phyloP scores from a whole-genome alignment of 1,140 invertebrate genomes.

The Aphidius ervi region DNA sequence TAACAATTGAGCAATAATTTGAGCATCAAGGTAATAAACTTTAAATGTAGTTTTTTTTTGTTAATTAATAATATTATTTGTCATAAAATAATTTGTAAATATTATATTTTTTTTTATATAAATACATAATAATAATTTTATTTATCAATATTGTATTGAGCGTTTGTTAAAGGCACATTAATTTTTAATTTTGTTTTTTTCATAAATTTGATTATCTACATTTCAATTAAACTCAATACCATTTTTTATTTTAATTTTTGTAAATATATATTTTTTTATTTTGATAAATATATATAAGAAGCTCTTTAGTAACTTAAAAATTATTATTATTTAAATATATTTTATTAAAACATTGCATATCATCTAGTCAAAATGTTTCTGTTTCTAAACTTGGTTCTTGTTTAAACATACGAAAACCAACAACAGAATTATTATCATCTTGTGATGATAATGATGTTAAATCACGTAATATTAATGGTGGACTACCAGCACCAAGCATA shows the following conservation, averaged over 20 bases:
- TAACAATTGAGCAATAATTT: conserved; percentile 35
- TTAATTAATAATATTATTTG: conserved; percentile 5
- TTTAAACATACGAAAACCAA: conserved; percentile 44
- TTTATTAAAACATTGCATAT: not conserved
- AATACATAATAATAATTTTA: too few relatives aligned
- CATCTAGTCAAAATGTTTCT: conserved; percentile 46
- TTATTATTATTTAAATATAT: conserved; percentile 9
- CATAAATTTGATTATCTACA: not conserved
- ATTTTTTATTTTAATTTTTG: conserved; percentile 2
- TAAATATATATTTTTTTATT: conserved; percentile 5
- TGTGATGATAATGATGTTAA: conserved; percentile 37
- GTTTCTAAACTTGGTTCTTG: conserved; percentile 47
- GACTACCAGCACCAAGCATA: conserved; percentile 37
- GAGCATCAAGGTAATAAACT: conserved; percentile 24
- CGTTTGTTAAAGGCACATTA: conserved; percentile 4
- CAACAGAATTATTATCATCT: conserved; percentile 36
- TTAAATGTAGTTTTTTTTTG: not conserved
- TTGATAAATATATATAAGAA: conserved; percentile 4
- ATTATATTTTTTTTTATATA: too few relatives aligned
- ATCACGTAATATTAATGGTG: conserved; percentile 46
- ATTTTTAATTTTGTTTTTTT: not conserved
- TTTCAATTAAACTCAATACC: not conserved
- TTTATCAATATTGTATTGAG: not conserved
- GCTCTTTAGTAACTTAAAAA: conserved; percentile 2
- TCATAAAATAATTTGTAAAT: not conserved